phyloP scores from a whole-genome alignment of 2,113 vertebrate species.

The Nesoenas mayeri region DNA sequence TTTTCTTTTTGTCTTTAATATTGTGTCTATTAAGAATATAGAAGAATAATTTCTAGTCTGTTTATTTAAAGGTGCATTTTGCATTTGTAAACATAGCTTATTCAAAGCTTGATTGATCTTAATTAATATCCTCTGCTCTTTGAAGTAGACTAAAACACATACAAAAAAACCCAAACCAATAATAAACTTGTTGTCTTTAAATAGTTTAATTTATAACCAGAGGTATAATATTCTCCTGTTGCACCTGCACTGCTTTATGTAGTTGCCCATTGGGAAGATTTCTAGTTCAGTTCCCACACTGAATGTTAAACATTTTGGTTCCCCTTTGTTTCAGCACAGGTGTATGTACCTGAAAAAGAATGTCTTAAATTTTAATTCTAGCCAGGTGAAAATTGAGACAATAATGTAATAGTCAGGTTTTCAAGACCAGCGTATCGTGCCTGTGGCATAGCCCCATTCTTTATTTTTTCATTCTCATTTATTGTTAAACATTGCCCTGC shows the following conservation, averaged over 20 bases:
- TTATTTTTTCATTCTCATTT: not conserved
- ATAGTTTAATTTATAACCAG: no score
- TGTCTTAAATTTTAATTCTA: not conserved
- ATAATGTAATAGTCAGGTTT: not conserved
- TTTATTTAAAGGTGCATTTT: not conserved
- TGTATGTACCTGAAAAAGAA: not conserved
- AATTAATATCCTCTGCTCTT: not conserved
- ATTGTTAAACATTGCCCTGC: fast-evolving
- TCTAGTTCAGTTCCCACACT: not conserved
- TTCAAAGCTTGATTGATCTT: not conserved
- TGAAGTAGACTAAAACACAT: not conserved
- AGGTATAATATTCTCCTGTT: not conserved
- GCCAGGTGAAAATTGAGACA: not conserved
- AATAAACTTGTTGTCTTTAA: not conserved
- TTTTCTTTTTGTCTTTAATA: not conserved
- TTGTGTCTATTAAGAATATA: not conserved
- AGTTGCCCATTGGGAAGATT: not conserved
- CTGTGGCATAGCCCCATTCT: fast-evolving
- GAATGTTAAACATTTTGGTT: not conserved
- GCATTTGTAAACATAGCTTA: not conserved
- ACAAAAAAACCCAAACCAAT: no score
- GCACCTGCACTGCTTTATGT: not conserved
- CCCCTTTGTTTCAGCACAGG: not conserved
- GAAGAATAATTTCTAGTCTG: not conserved
- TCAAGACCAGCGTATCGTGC: not conserved